phyloP scores from a whole-genome alignment of 2,113 vertebrate species.

The Sakesphorus luctuosus region DNA sequence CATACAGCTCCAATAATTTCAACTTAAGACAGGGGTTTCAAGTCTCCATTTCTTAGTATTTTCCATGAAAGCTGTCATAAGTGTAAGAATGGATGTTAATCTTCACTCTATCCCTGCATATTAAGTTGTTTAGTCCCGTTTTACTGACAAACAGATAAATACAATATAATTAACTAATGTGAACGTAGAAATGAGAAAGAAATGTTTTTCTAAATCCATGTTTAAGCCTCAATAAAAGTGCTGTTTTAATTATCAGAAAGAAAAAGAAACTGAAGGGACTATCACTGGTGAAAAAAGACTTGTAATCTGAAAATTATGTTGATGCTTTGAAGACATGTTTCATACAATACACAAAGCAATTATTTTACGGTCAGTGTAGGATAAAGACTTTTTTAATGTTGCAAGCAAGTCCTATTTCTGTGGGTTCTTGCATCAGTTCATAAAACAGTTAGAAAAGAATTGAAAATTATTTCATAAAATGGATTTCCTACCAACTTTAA shows the following conservation, averaged over 20 bases:
- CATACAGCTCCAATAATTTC: neutral
- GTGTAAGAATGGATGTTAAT: neutral
- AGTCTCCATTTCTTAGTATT: neutral
- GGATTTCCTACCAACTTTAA: neutral
- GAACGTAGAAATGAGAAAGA: neutral
- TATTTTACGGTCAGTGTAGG: neutral
- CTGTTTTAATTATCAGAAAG: neutral
- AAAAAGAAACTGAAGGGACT: neutral
- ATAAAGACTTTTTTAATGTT: neutral
- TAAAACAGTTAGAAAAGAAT: neutral
- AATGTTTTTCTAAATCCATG: neutral
- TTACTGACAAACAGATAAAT: neutral
- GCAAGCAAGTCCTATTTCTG: neutral
- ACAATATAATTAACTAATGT: neutral
- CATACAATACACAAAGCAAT: neutral
- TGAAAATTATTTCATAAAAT: neutral
- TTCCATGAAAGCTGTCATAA: neutral
- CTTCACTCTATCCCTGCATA: neutral
- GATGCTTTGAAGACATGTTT: neutral
- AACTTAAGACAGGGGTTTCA: neutral
- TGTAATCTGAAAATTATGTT: neutral
- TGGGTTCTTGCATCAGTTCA: neutral
- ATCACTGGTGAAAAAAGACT: neutral
- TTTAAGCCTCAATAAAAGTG: neutral
- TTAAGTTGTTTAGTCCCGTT: neutral